A percentile compares a stretch with the other conserved stretches of the same genome.
Conservation (phyloP, 2,888 invertebrate species). For the Melieria picta region DNA sequence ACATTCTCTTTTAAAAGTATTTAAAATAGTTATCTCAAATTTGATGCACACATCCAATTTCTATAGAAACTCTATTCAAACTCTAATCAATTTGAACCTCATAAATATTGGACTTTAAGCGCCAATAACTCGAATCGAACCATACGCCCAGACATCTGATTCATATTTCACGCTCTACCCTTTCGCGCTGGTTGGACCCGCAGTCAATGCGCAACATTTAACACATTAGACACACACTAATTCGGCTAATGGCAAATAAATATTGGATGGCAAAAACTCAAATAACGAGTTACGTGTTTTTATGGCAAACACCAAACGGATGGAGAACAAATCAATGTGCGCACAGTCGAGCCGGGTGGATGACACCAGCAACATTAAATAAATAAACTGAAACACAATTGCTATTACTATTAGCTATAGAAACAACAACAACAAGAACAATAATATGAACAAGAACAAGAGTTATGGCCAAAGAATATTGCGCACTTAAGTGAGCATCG, state of each 20-base stretch:
- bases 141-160: too few relatives aligned
- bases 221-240: slow-evolving; percentile 24
- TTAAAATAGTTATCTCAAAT: too few relatives aligned
- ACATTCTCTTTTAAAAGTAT: too few relatives aligned
- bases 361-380: slow-evolving; percentile 25
- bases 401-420: background rate
- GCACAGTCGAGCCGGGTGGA: slow-evolving; percentile 7
- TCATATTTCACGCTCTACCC: background rate
- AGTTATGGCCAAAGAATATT: slow-evolving; percentile 16
- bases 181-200: background rate
- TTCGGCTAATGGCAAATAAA: slow-evolving; percentile 35
- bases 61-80: too few relatives aligned
- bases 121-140: too few relatives aligned
- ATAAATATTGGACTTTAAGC: too few relatives aligned
- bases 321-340: background rate
- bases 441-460: slow-evolving; percentile 10
- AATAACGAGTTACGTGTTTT: slow-evolving; percentile 24
- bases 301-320: slow-evolving; percentile 16
- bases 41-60: too few relatives aligned
- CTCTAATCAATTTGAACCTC: too few relatives aligned
- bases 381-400: slow-evolving; percentile 3
- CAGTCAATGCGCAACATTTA: slow-evolving; percentile 11
- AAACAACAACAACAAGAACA: slow-evolving; percentile 10
- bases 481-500: slow-evolving; percentile 27
- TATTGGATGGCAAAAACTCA: background rate